A percentile compares a stretch with the other conserved stretches of the same genome.
Conservation (phyloP, 2,113 vertebrate genomes). For the Podarcis raffonei region DNA sequence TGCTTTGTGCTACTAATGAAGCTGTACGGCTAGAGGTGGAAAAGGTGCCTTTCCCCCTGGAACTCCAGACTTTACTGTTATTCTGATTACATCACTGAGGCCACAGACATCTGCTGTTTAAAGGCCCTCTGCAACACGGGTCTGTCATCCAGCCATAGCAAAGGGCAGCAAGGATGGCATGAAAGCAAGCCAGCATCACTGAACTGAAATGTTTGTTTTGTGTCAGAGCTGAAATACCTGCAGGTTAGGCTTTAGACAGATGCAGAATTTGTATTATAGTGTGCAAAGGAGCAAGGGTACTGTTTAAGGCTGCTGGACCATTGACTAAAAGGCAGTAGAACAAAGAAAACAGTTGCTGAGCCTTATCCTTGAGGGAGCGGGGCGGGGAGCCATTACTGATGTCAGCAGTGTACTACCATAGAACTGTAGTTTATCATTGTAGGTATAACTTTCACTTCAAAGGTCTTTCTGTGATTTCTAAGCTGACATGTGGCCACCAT, state of each 20-base stretch:
- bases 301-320: not conserved
- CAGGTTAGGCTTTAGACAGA: not conserved
- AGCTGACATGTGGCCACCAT: not conserved
- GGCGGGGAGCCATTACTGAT: too few species aligned
- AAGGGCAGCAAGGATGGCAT: not conserved
- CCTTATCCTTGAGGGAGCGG: too few species aligned
- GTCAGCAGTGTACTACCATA: too few species aligned
- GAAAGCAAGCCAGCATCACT: not conserved
- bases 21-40: not conserved
- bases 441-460: too few species aligned
- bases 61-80: not conserved
- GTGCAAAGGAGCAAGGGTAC: not conserved
- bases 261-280: not conserved
- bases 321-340: not conserved
- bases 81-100: fast-evolving
- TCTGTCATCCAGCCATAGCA: not conserved
- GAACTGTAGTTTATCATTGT: too few species aligned
- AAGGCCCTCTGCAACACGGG: not conserved
- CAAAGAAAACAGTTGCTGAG: too few species aligned
- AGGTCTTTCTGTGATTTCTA: too few species aligned
- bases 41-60: fast-evolving
- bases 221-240: not conserved
- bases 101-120: not conserved
- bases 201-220: not conserved
- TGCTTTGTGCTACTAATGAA: not conserved